These are phyloP conservation scores for Leucophenga montana DNA, from an alignment of 2,888 invertebrate genomes.

Conservation along the genomic window DNA sequence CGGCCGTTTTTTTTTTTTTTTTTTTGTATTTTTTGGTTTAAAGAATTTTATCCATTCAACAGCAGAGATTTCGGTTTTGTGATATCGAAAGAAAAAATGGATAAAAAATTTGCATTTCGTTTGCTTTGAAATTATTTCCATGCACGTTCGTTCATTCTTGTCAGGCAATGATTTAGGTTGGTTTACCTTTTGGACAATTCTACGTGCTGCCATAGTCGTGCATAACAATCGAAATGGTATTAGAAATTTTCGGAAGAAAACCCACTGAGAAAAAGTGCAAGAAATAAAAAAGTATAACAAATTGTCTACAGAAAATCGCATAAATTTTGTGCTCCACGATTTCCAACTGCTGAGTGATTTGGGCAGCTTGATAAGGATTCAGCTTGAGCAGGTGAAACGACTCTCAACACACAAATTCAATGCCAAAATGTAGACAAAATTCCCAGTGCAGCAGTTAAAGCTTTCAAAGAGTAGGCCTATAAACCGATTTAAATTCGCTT, in stretches of 20 bases:
- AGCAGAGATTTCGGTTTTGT: slow-evolving; percentile 47
- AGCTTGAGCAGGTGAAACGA: not conserved
- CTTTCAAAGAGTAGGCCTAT: too few relatives aligned
- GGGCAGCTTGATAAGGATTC: slow-evolving; percentile 52
- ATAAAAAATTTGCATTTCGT: slow-evolving; percentile 54
- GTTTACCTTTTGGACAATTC: slow-evolving; percentile 44
- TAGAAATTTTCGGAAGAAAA: not conserved
- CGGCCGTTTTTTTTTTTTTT: not conserved
- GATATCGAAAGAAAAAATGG: slow-evolving; percentile 37
- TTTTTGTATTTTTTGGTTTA: not conserved
- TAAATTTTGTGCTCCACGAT: slow-evolving; percentile 54
- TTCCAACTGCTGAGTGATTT: slow-evolving; percentile 57
- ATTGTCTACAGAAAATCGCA: slow-evolving; percentile 49
- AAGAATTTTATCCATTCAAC: not conserved
- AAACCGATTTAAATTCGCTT: too few relatives aligned
- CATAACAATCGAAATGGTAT: slow-evolving; percentile 26
- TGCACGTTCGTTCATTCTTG: slow-evolving; percentile 56
- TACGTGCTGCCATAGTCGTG: slow-evolving; percentile 41
- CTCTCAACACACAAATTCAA: not conserved
- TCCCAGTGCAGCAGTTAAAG: too few relatives aligned
- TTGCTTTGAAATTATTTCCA: slow-evolving; percentile 57
- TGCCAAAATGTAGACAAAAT: not conserved
- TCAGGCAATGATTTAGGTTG: slow-evolving; percentile 62
- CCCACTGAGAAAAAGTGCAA: not conserved
- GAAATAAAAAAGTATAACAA: slow-evolving; percentile 13